Conservation (phyloP, 2,797 vertebrate species). For the Acestrorhynchus altus region DNA sequence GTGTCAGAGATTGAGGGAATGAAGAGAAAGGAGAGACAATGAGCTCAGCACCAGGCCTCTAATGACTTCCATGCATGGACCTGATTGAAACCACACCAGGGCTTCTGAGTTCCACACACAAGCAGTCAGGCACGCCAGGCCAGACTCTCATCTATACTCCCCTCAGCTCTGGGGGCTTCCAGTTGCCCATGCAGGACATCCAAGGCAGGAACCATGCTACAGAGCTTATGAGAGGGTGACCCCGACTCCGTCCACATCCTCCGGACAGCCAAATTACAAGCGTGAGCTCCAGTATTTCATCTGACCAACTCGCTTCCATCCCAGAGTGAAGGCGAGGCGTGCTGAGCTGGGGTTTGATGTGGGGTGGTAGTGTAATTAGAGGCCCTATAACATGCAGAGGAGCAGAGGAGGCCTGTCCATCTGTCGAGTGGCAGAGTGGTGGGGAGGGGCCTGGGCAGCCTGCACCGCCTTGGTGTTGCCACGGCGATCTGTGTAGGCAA, state of each 20-base stretch:
- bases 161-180: slow-evolving; percentile 18
- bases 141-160: slow-evolving; percentile 54
- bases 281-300: slow-evolving; percentile 71
- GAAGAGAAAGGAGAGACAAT: slow-evolving; percentile 72
- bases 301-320: slow-evolving; percentile 77
- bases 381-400: slow-evolving; percentile 71
- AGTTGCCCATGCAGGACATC: slow-evolving; percentile 33
- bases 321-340: slow-evolving; percentile 76
- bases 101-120: slow-evolving; percentile 80
- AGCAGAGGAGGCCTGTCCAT: slow-evolving; percentile 72
- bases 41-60: slow-evolving; percentile 74
- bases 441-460: slow-evolving; percentile 52
- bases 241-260: slow-evolving; percentile 57
- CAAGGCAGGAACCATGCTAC: slow-evolving; percentile 29
- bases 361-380: slow-evolving; percentile 81
- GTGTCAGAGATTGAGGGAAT: slow-evolving; percentile 9
- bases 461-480: slow-evolving; percentile 54
- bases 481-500: slow-evolving; percentile 61
- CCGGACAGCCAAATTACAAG: slow-evolving; percentile 74
- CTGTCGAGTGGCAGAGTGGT: slow-evolving; percentile 73
- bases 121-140: slow-evolving; percentile 56
- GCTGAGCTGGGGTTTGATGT: slow-evolving; percentile 78
- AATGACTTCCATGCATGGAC: slow-evolving; percentile 79
- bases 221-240: slow-evolving; percentile 46
- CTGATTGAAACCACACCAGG: slow-evolving; percentile 88